Conservation (phyloP, 2,113 vertebrate genomes). For the Trematocara stigmaticum region DNA sequence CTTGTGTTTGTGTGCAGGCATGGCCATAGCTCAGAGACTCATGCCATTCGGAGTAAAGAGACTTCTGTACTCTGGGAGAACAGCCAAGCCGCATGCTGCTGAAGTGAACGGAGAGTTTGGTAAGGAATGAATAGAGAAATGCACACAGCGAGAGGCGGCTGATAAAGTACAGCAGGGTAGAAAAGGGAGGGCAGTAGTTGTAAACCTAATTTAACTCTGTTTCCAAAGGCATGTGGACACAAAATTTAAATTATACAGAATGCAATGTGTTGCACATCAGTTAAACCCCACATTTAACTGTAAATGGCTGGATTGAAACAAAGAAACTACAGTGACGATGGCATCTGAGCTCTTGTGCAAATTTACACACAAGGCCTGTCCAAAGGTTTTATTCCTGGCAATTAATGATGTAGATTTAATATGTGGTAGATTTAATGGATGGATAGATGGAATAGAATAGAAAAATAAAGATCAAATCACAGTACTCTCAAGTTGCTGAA, state of each 20-base stretch:
- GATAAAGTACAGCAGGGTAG: background rate
- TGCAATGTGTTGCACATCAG: background rate
- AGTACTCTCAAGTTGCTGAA: background rate
- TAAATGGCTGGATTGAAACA: background rate
- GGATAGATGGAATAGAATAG: background rate
- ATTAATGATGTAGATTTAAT: background rate
- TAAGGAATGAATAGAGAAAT: constrained; percentile 42
- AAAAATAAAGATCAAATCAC: background rate
- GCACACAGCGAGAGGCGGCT: no score
- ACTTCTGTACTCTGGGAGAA: constrained; percentile 74
- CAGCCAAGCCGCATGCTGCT: constrained; percentile 59
- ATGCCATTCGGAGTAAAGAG: constrained; percentile 78
- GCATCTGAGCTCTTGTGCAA: background rate
- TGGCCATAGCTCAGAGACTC: constrained; percentile 73
- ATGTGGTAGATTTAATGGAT: background rate
- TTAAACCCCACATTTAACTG: background rate
- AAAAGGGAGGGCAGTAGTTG: background rate
- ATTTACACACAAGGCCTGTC: background rate
- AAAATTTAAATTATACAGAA: background rate
- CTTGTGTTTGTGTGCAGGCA: constrained; percentile 51
- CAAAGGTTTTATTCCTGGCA: background rate
- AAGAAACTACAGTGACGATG: background rate
- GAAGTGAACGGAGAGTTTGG: constrained; percentile 76
- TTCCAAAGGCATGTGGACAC: background rate
- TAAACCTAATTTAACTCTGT: background rate